Percentiles rank a stretch among this genome's conserved stretches.
These are phyloP conservation scores for Rhynchomys soricoides DNA, from an alignment of 2,113 vertebrate genomes.

Conservation along the genomic window DNA sequence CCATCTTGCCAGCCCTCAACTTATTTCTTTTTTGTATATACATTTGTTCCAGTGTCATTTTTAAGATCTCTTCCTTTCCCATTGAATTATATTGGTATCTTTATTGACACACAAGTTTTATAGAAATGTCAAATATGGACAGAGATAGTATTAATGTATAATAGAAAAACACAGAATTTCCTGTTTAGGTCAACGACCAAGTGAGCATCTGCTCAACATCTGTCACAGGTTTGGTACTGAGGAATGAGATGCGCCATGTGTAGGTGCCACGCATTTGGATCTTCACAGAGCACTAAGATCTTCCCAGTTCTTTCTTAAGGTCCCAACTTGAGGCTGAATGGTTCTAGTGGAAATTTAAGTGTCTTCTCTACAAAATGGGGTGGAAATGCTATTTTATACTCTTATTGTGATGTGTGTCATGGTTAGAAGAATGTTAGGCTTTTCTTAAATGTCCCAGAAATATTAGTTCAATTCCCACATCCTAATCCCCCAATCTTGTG, in stretches of 20 bases:
- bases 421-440: not conserved
- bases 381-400: conserved; percentile 3
- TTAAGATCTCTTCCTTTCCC: not conserved
- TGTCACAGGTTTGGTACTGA: not conserved
- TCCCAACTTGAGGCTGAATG: not conserved
- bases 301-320: not conserved
- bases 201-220: not conserved
- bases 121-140: not conserved
- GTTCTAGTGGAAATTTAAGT: not conserved
- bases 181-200: not conserved
- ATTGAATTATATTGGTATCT: conserved; percentile 7
- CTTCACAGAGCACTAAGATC: not conserved
- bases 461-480: not conserved
- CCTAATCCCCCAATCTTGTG: not conserved
- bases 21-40: not conserved
- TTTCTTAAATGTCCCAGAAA: not conserved
- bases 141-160: not conserved
- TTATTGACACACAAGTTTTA: conserved; percentile 11
- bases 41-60: not conserved
- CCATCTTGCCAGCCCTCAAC: not conserved
- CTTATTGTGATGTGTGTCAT: not conserved
- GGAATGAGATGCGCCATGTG: not conserved
- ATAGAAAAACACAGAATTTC: not conserved
- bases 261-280: not conserved
- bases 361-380: not conserved